Conservation (phyloP, 2,113 vertebrate genomes). For the Eurypyga helias region DNA sequence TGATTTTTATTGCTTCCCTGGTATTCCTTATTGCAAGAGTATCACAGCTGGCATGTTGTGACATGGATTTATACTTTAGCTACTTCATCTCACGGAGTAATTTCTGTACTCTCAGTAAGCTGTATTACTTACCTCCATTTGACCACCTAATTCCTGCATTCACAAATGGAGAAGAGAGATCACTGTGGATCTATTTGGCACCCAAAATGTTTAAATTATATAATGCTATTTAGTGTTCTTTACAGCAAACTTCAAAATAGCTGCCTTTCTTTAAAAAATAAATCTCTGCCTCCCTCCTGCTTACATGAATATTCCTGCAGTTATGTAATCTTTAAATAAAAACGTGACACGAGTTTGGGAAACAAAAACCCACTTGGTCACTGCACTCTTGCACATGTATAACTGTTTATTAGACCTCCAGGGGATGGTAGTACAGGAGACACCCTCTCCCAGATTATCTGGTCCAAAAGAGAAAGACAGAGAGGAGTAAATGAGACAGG, state of each 20-base stretch:
- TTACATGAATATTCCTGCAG: neutral
- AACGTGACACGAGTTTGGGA: neutral
- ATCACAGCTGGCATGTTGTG: neutral
- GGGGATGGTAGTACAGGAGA: neutral
- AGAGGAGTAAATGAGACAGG: neutral
- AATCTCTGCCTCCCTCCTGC: neutral
- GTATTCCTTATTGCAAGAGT: neutral
- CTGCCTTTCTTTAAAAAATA: neutral
- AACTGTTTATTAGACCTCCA: neutral
- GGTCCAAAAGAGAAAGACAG: neutral
- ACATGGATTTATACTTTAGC: neutral
- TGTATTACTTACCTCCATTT: neutral
- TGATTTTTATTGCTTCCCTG: neutral
- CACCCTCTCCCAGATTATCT: neutral
- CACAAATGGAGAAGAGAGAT: neutral
- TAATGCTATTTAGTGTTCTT: neutral
- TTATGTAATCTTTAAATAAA: neutral
- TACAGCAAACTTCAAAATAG: neutral
- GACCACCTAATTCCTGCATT: neutral
- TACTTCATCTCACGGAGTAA: neutral
- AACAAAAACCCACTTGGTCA: neutral
- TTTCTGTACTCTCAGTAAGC: neutral
- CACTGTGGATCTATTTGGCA: neutral
- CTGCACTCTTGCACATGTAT: neutral
- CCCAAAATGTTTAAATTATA: neutral